These are phyloP conservation scores for Petrocephalus zakoni DNA, from an alignment of 2,113 vertebrate species.

Conservation along the genomic window DNA sequence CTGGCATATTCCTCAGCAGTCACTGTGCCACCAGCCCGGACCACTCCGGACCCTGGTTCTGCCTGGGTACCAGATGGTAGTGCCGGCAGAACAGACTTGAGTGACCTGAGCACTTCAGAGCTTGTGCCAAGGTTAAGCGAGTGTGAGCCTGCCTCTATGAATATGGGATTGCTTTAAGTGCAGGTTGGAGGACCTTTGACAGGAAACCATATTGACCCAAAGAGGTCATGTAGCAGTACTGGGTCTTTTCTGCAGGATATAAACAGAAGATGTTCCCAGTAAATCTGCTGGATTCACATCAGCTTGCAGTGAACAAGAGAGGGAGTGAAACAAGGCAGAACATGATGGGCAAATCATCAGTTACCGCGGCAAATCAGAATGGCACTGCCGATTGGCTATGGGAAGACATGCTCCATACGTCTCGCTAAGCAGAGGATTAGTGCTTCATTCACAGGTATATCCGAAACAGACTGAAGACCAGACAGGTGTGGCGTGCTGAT, in stretches of 20 bases:
- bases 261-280: neutral
- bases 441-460: neutral
- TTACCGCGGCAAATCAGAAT: neutral
- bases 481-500: neutral
- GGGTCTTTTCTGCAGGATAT: neutral
- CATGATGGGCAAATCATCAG: neutral
- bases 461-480: neutral
- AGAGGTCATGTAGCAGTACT: too few species aligned
- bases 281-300: neutral
- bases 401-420: neutral
- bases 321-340: neutral
- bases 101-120: neutral
- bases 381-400: neutral
- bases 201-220: neutral
- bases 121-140: neutral
- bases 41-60: neutral
- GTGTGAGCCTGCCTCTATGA: neutral
- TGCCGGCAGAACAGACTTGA: neutral
- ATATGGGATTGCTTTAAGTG: neutral
- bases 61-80: neutral
- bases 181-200: neutral
- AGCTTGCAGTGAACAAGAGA: neutral
- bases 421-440: neutral
- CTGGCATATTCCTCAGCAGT: neutral
- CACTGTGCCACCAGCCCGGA: neutral